Evolutionary conservation across 2,888 invertebrate species (phyloP).

Genomic region (Conistra vaccinii): DNA sequence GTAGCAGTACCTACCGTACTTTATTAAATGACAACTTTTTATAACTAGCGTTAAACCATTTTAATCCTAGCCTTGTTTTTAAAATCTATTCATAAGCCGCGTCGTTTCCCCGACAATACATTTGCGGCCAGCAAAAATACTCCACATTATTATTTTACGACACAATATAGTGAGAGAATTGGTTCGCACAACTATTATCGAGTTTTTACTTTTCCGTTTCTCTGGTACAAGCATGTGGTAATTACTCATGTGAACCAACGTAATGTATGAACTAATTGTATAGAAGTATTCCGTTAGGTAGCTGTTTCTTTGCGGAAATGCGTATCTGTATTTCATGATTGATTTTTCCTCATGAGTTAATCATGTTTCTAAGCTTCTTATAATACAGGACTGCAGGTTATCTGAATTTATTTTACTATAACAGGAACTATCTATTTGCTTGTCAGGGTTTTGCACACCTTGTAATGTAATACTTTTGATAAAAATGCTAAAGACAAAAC

Average conservation of each 20-base stretch:
- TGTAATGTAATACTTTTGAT: neutral
- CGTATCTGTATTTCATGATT: conserved; percentile 26
- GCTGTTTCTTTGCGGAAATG: conserved; percentile 63
- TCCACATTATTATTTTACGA: conserved; percentile 74
- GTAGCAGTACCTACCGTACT: neutral
- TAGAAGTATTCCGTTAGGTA: conserved; percentile 40
- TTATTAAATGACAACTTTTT: conserved; percentile 39
- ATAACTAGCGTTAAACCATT: conserved; percentile 41
- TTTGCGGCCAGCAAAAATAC: conserved; percentile 72
- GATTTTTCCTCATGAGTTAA: conserved; percentile 38
- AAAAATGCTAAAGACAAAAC: neutral
- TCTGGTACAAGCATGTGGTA: conserved; percentile 76
- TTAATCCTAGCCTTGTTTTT: conserved; percentile 39
- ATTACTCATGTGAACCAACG: conserved; percentile 80
- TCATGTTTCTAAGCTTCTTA: neutral
- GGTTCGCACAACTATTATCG: conserved; percentile 78
- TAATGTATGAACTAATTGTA: conserved; percentile 56
- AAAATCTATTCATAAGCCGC: conserved; percentile 36
- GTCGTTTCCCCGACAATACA: conserved; percentile 60
- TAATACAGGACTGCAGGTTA: neutral
- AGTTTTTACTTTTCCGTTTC: conserved; percentile 79
- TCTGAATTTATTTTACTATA: neutral
- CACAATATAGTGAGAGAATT: conserved; percentile 74
- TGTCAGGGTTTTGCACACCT: neutral
- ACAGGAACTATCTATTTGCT: neutral